Base-by-base conservation (phyloP, 2,113 vertebrate genomes). In the Trematomus loennbergii region DNA sequence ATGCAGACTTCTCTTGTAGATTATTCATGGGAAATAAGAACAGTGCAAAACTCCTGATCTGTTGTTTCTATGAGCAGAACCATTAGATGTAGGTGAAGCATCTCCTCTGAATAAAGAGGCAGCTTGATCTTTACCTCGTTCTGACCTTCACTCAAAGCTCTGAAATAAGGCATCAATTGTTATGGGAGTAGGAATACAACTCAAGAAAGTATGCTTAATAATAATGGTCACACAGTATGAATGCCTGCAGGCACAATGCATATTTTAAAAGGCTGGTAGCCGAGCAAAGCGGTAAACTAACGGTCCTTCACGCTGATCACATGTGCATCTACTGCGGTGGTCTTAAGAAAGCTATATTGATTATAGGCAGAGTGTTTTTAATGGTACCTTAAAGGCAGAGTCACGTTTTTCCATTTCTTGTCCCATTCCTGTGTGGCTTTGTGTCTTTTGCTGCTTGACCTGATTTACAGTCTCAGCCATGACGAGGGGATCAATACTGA, bases 401-500 rank as follows among this genome's bases (percentile, higher is more conserved):
- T 48, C 53, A 70, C 36, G 12, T 49, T 63, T 64, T 70, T 74
- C 48, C 25, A 58, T 74, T 46, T 40, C 12, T 59, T 11, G 16
- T 4, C 25, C 75, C 33, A 36, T 59, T 29, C 29, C 29, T 29
- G 29, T 29, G 29, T 29, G 18, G 43, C 40, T 82, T 64, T 70
- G 75, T 73, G 45, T 73, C n/a, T 58, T 58, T 48, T 67, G 40
- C 78, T 62, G 63, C 67, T 72, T 29, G 54, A 15, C 46, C 50
- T 29, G 22, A 73, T 73, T 84, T 78, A 60, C n/a, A 20, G 20
- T 20, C 46, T 78, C 49, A 55, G 61, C 58, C 64, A 76, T 20
- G 10, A 63, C 70, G 57, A n/a, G 5, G 13, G 33, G 70, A 90
- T 90, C 84, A 84, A 87, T 85, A 83, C 59, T 6, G 55, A 82